Conservation (phyloP, 2,888 invertebrate genomes). For the Zygothrica quintamaculata region DNA sequence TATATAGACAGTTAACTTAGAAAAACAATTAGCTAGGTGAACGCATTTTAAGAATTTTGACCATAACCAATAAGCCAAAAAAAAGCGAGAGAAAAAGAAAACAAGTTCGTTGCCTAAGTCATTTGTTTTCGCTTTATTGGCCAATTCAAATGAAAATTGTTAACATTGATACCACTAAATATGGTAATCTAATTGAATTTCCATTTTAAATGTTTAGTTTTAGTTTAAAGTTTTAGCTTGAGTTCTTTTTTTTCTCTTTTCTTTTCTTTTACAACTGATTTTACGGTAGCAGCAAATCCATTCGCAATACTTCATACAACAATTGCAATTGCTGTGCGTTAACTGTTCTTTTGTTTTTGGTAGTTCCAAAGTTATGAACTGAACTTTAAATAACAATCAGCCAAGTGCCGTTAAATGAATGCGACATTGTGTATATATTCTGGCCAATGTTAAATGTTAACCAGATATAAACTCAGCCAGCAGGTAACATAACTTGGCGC, state of each 20-base stretch:
- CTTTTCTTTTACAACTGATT: too few relatives aligned
- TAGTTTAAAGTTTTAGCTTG: too few relatives aligned
- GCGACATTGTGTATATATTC: constrained; percentile 66
- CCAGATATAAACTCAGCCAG: constrained; percentile 35
- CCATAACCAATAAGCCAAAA: constrained; percentile 40
- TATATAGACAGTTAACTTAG: constrained; percentile 60
- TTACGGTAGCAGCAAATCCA: too few relatives aligned
- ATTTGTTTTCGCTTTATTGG: constrained; percentile 31
- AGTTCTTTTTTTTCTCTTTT: too few relatives aligned
- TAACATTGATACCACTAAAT: constrained; percentile 8
- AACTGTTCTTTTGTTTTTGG: too few relatives aligned
- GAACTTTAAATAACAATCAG: constrained; percentile 78
- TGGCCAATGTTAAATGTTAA: constrained; percentile 25
- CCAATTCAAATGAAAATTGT: constrained; percentile 16
- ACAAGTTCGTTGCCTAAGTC: constrained; percentile 40
- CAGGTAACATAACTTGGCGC: constrained; percentile 37
- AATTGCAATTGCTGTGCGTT: too few relatives aligned
- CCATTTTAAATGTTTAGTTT: constrained; percentile 20
- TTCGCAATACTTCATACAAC: too few relatives aligned
- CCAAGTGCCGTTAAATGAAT: constrained; percentile 78
- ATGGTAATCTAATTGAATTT: constrained; percentile 33
- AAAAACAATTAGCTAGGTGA: constrained; percentile 49
- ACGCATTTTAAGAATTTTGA: constrained; percentile 15
- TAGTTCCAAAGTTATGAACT: constrained; percentile 77
- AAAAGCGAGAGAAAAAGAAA: too few relatives aligned